A percentile compares a stretch with the other conserved stretches of the same genome.
Conservation (phyloP, 2,113 vertebrate genomes). For the Calyptomena viridis region DNA sequence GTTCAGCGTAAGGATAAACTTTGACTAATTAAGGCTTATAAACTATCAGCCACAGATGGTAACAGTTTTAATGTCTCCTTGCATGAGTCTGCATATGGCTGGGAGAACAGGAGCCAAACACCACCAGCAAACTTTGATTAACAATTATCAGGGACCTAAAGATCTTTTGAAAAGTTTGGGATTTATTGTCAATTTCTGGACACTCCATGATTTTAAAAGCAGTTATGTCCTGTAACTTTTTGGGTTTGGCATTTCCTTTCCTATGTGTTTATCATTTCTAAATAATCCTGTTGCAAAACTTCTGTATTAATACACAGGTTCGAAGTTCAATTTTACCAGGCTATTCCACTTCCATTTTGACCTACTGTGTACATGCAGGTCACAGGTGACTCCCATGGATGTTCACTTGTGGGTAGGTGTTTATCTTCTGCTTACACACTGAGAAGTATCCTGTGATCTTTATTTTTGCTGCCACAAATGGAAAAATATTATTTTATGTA, state of each 20-base stretch:
- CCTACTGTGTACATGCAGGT: neutral
- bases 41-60: constrained; percentile 62
- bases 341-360: neutral
- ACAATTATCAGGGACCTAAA: neutral
- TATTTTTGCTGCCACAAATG: neutral
- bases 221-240: neutral
- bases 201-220: neutral
- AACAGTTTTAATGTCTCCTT: constrained; percentile 30
- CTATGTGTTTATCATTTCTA: neutral
- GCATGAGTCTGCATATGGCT: constrained; percentile 23
- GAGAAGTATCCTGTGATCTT: neutral
- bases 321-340: neutral
- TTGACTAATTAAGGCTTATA: constrained; percentile 66
- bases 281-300: neutral
- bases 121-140: neutral
- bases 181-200: neutral
- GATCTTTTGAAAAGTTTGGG: neutral
- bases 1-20: constrained; percentile 64
- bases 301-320: neutral
- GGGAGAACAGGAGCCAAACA: constrained; percentile 21
- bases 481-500: neutral
- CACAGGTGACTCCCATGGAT: neutral
- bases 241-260: neutral
- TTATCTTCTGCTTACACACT: neutral
- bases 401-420: neutral